phyloP scores from a whole-genome alignment of 2,113 vertebrate species.

The Mirza zaza region DNA sequence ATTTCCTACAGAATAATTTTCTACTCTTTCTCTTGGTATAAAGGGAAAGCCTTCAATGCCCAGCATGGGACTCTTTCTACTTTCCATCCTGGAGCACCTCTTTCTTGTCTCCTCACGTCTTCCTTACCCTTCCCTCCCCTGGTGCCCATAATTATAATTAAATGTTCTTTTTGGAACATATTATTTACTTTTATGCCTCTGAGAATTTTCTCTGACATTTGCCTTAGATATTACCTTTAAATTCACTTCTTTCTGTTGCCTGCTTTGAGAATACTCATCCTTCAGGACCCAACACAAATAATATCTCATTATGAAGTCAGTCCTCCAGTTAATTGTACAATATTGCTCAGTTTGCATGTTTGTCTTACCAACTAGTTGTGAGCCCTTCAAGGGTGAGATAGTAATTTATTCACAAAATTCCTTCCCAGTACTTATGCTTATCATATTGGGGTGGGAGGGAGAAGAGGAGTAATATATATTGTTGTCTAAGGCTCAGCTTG shows the following conservation, averaged over 20 bases:
- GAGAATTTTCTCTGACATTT: background rate
- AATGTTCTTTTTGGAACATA: background rate
- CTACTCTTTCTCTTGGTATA: background rate
- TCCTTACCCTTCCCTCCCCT: background rate
- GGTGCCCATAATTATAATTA: background rate
- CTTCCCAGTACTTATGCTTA: background rate
- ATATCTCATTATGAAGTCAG: background rate
- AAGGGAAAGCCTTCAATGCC: background rate
- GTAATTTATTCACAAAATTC: background rate
- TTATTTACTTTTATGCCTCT: background rate
- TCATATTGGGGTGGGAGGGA: background rate
- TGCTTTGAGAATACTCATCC: background rate
- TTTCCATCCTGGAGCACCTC: background rate
- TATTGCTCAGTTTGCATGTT: background rate
- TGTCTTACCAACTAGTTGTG: background rate
- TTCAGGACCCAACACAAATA: background rate
- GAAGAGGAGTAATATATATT: background rate
- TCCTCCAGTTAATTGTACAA: background rate
- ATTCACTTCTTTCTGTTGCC: background rate
- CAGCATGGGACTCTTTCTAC: background rate
- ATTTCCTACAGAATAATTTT: background rate
- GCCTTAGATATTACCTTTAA: background rate
- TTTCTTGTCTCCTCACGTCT: background rate
- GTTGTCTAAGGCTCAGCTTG: background rate
- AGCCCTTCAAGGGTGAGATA: background rate